A percentile compares a stretch with the other conserved stretches of the same genome.
Evolutionary conservation across 2,113 vertebrate genomes (phyloP).

Genomic region (Rhegmatorhina hoffmannsi): DNA sequence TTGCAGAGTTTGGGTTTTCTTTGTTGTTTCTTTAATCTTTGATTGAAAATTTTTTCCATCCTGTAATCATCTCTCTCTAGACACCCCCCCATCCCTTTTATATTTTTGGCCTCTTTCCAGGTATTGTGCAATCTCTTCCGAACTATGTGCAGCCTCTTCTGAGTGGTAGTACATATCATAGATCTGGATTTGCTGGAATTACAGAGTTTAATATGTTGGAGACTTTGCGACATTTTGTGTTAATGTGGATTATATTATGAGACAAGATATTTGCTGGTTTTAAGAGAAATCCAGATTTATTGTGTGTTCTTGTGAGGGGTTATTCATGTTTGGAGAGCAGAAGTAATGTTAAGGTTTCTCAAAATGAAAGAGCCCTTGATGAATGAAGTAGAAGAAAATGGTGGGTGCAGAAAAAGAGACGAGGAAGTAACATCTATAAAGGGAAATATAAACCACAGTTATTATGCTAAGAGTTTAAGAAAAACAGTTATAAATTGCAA

Average conservation of each 20-base stretch:
- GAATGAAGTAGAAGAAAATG: not conserved
- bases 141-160: not conserved
- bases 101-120: not conserved
- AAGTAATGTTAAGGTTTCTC: not conserved
- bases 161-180: not conserved
- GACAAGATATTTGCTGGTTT: not conserved
- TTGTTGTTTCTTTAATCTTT: not conserved
- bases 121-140: not conserved
- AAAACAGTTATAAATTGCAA: not conserved
- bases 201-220: not conserved
- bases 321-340: not conserved
- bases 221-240: not conserved
- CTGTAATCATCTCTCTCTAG: not conserved
- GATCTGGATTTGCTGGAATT: not conserved
- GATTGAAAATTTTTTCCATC: not conserved
- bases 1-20: not conserved
- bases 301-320: not conserved
- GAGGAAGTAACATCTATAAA: not conserved
- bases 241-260: not conserved
- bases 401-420: not conserved
- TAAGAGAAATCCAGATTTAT: not conserved
- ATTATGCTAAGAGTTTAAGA: not conserved
- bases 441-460: not conserved
- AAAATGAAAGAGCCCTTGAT: not conserved
- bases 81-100: rapidly evolving